Evolutionary conservation across 2,113 vertebrate species (phyloP).

Genomic region (Fregata magnificens): DNA sequence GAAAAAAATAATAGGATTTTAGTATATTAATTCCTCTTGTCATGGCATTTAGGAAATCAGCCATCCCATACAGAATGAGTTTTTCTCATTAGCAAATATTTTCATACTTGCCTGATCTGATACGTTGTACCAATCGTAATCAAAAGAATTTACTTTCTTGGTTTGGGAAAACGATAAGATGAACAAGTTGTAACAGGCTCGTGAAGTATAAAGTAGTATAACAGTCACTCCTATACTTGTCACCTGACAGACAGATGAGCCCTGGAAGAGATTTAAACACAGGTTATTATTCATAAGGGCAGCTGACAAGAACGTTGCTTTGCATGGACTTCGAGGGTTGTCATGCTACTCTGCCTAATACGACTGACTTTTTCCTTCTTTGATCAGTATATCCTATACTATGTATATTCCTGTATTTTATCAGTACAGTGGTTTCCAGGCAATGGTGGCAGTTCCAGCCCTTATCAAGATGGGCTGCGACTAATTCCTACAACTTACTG

Average conservation of each 20-base stretch:
- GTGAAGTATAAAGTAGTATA: conserved; percentile 90
- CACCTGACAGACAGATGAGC: conserved; percentile 95
- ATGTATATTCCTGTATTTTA: background rate
- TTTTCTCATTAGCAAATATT: background rate
- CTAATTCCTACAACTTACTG: background rate
- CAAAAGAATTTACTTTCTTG: conserved; percentile 88
- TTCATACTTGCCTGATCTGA: conserved; percentile 90
- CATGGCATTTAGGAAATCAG: background rate
- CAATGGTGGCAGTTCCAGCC: background rate
- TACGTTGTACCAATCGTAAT: conserved; percentile 99
- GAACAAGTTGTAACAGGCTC: conserved; percentile 96
- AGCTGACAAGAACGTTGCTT: background rate
- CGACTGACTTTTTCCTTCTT: background rate
- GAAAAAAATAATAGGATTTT: background rate
- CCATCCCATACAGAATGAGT: background rate
- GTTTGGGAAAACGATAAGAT: conserved; percentile 86
- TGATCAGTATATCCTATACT: background rate
- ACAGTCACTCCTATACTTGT: conserved; percentile 87
- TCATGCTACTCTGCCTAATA: background rate
- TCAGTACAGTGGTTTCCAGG: background rate
- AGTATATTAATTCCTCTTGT: background rate
- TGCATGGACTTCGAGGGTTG: background rate
- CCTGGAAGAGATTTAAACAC: conserved; percentile 74
- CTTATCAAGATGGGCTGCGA: background rate
- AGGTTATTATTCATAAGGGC: background rate